Evolutionary conservation across 2,113 vertebrate species (phyloP).

Genomic region (Ivindomyrus marchei): DNA sequence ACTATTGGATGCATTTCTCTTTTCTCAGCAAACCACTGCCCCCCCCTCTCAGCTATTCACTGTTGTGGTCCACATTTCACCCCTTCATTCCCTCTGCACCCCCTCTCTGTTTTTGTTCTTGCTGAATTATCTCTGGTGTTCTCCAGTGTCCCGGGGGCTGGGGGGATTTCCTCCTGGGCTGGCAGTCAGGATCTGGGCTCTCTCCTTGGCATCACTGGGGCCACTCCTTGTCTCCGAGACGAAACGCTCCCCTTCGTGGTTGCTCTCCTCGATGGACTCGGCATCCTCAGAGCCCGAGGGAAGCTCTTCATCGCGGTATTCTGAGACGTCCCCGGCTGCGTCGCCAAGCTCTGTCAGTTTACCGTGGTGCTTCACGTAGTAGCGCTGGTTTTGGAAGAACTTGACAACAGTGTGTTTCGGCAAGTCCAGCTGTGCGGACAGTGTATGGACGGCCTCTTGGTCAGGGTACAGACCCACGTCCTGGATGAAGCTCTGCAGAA

Average conservation of each 20-base stretch:
- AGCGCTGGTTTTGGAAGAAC: slow-evolving; percentile 82
- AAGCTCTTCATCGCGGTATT: slow-evolving; percentile 73
- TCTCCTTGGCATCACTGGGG: slow-evolving; percentile 36
- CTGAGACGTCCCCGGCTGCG: slow-evolving; percentile 62
- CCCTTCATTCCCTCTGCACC: not conserved
- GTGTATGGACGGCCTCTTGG: slow-evolving; percentile 78
- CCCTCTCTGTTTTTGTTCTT: slow-evolving; percentile 13
- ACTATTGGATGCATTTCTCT: not conserved
- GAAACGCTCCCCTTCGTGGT: slow-evolving; percentile 62
- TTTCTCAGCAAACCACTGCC: not conserved
- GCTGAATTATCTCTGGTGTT: slow-evolving; percentile 50
- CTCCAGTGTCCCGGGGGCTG: slow-evolving; percentile 42
- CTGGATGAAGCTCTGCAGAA: slow-evolving; percentile 80
- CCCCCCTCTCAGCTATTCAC: not conserved
- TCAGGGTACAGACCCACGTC: slow-evolving; percentile 78
- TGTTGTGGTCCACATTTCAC: not conserved
- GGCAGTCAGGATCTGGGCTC: slow-evolving; percentile 32
- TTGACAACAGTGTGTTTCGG: slow-evolving; percentile 82
- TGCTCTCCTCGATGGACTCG: slow-evolving; percentile 71
- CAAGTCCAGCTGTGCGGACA: slow-evolving; percentile 78
- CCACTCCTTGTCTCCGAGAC: slow-evolving; percentile 60
- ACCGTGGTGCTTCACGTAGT: slow-evolving; percentile 76
- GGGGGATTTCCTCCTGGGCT: slow-evolving; percentile 35
- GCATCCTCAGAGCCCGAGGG: slow-evolving; percentile 75
- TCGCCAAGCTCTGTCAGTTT: slow-evolving; percentile 68